Percentiles rank a stretch among this genome's conserved stretches.
Evolutionary conservation across 2,113 vertebrate genomes (phyloP).

Genomic region (Dicentrarchus labrax): DNA sequence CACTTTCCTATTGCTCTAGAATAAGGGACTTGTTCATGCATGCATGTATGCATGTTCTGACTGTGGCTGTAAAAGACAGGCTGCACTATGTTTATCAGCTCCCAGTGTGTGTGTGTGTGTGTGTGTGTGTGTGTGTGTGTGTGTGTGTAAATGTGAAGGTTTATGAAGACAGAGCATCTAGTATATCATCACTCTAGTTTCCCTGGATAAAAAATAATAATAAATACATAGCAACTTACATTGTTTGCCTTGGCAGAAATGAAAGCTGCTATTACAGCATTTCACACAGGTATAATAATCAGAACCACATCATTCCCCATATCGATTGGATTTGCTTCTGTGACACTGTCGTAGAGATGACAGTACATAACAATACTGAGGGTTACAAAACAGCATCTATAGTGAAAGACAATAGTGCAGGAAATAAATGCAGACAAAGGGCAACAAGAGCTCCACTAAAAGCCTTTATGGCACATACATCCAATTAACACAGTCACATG

Average conservation of each 20-base stretch:
- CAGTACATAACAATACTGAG: not conserved
- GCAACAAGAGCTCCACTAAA: not conserved
- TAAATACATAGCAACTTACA: not conserved
- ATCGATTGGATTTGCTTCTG: not conserved
- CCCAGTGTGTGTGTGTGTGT: not conserved
- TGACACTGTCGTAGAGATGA: not conserved
- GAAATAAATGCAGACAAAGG: not conserved
- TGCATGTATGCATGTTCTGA: not conserved
- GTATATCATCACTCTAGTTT: not conserved
- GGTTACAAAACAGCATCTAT: not conserved
- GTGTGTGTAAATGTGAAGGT: not conserved
- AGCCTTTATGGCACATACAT: not conserved
- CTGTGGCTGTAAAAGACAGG: not conserved
- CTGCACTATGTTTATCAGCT: not conserved
- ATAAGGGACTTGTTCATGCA: too few species aligned
- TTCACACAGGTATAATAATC: not conserved
- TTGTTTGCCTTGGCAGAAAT: too few species aligned
- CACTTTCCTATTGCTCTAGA: not conserved
- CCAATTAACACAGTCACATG: not conserved
- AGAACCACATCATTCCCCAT: not conserved
- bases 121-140: too few species aligned
- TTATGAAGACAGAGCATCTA: not conserved
- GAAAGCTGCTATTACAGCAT: not conserved
- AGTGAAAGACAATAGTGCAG: not conserved
- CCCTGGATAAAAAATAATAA: not conserved